Percentiles rank a stretch among this genome's conserved stretches.
These are phyloP conservation scores for Glyphotaelius pellucidus DNA, from an alignment of 2,888 invertebrate species.

Conservation along the genomic window DNA sequence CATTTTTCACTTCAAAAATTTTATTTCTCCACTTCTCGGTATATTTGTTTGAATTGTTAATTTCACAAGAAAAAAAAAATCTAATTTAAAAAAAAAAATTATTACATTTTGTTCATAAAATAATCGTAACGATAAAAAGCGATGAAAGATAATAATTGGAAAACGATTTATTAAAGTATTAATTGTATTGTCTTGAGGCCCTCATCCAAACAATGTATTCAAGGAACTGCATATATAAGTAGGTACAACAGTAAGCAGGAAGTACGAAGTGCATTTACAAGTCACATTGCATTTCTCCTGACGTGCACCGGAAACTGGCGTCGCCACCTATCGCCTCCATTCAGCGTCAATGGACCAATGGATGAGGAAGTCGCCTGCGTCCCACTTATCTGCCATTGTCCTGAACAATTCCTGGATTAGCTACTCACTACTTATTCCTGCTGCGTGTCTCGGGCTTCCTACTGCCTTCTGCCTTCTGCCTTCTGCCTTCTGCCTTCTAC, in stretches of 20 bases:
- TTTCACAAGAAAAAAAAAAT: no score
- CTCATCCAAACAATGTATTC: not conserved
- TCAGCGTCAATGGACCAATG: not conserved
- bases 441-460: not conserved
- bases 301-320: constrained; percentile 1
- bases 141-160: no score
- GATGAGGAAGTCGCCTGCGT: constrained; percentile 28
- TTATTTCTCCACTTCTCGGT: no score
- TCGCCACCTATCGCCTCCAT: constrained; percentile 9
- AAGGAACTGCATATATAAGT: not conserved
- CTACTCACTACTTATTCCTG: constrained; percentile 3
- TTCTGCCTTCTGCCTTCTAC: no score
- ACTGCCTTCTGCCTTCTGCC: not conserved
- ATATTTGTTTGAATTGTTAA: no score
- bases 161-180: not conserved
- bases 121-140: no score
- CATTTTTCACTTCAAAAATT: no score
- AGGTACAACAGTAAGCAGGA: not conserved
- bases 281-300: not conserved
- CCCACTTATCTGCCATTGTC: constrained; percentile 41
- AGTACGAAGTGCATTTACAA: not conserved
- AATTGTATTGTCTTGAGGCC: not conserved
- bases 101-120: no score
- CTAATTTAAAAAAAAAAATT: no score
- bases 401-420: constrained; percentile 27